Evolutionary conservation across 2,797 vertebrate species (phyloP), one percentile per base, ranked within the genome.

Genomic region (Arctocebus calabarensis): DNA sequence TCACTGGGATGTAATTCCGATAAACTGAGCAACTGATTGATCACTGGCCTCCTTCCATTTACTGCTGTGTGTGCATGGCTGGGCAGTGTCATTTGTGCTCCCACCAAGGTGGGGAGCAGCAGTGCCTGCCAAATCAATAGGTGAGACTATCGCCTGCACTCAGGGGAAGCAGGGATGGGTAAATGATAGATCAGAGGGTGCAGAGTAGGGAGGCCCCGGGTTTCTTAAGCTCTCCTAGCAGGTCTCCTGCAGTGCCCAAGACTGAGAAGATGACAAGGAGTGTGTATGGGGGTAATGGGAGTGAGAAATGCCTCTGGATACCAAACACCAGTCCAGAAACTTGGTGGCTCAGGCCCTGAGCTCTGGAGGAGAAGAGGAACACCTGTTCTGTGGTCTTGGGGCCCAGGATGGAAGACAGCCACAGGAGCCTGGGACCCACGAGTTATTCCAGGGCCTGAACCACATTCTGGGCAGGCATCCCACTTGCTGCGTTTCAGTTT

Each of bases 11-110:
- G 34, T 45, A 40, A 91, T 88, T 81, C 77, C 4, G 5, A 52
- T 77, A 83, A 82, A 91, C 71, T 79, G 88, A 91, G 90, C 84
- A 78, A 83, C 52, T 1, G 68, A 94, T 34, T 52, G 84, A 95
- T 55, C 93, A 55, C 75, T 16, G 74, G 68, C 34, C 20, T 90
- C 25, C n/a, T 74, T 74, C 16, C 59, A 73, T 66, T 81, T 23
- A 43, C 68, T 2, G 0, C 7, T 43, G 91, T 5, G 70, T 9
- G 77, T 75, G 25, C 16, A 4, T 2, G 13, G n/a, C 3, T 37
- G 3, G 71, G 71, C 20, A 9, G 8, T 37, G 29, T 43, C 75
- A 81, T 84, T 27, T 9, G 19, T 71, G n/a, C 3, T 25, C 55
- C 16, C 34, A 62, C 23, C 52, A 11, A 73, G 34, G 45, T 3